phyloP scores from a whole-genome alignment of 2,113 vertebrate species.

The Zonotrichia leucophrys region DNA sequence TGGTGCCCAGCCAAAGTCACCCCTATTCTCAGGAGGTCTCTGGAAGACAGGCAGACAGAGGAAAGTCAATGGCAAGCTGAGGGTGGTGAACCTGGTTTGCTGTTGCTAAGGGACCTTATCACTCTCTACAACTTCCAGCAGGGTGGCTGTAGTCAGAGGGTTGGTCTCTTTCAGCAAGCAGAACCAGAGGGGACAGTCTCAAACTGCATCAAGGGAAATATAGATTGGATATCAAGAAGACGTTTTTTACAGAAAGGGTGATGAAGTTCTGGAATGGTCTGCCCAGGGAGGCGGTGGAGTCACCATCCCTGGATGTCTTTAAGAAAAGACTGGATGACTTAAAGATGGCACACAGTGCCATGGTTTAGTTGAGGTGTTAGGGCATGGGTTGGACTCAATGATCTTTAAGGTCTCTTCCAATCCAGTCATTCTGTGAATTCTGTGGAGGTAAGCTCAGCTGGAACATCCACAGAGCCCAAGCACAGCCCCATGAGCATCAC shows the following conservation, averaged over 20 bases:
- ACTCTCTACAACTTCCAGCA: not conserved
- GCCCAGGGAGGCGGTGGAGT: not conserved
- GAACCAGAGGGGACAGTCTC: not conserved
- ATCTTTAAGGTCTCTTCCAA: not conserved
- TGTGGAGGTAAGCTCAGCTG: not conserved
- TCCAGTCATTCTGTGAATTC: too few species aligned
- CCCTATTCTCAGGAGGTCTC: conserved; percentile 98
- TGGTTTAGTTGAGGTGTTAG: not conserved
- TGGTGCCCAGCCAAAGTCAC: conserved; percentile 98
- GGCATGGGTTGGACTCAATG: not conserved
- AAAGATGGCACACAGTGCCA: too few species aligned
- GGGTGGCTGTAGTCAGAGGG: not conserved
- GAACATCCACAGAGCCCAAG: not conserved
- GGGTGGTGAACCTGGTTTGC: not conserved
- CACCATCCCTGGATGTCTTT: not conserved
- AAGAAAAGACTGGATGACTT: too few species aligned
- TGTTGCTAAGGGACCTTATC: not conserved
- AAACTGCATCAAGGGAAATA: not conserved
- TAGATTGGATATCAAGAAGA: not conserved
- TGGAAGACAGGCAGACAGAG: conserved; percentile 54
- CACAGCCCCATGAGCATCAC: accelerated
- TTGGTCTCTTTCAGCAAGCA: not conserved
- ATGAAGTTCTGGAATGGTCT: not conserved
- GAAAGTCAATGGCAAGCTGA: not conserved
- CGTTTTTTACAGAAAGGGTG: not conserved